phyloP scores from a whole-genome alignment of 2,797 vertebrate species.

The Chloroceryle amazona region DNA sequence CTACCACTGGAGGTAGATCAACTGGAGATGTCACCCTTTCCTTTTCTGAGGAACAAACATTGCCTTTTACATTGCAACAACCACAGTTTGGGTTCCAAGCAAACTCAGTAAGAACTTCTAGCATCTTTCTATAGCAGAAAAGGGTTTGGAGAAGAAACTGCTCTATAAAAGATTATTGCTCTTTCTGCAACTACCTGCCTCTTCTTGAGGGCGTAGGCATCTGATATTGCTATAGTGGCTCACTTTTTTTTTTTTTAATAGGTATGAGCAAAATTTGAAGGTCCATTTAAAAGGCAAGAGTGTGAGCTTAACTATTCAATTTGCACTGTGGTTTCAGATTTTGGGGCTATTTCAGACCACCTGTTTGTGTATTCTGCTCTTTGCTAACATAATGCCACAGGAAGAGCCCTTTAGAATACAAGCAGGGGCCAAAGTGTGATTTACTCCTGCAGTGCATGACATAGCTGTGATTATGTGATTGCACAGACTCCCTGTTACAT shows the following conservation, averaged over 20 bases:
- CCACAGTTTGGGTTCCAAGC: not conserved
- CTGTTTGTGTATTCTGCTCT: not conserved
- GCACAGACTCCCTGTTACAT: not conserved
- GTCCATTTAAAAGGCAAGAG: not conserved
- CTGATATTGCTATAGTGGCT: not conserved
- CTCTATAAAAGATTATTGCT: not conserved
- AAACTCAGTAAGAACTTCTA: not conserved
- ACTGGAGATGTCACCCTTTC: not conserved
- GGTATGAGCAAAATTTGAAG: not conserved
- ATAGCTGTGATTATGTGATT: not conserved
- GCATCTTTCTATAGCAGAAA: not conserved
- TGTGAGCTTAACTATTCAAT: not conserved
- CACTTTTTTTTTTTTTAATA: not conserved
- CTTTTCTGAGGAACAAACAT: not conserved
- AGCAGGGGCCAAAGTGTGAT: not conserved
- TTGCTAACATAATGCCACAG: fast-evolving
- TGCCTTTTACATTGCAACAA: not conserved
- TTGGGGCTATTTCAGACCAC: not conserved
- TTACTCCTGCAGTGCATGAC: not conserved
- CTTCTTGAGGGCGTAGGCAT: not conserved
- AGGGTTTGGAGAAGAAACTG: not conserved
- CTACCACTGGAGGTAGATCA: not conserved
- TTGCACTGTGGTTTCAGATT: not conserved
- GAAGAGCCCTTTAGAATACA: not conserved
- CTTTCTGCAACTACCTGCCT: not conserved